Evolutionary conservation across 2,113 vertebrate genomes (phyloP).

Genomic region (Gallinago jamesoni): DNA sequence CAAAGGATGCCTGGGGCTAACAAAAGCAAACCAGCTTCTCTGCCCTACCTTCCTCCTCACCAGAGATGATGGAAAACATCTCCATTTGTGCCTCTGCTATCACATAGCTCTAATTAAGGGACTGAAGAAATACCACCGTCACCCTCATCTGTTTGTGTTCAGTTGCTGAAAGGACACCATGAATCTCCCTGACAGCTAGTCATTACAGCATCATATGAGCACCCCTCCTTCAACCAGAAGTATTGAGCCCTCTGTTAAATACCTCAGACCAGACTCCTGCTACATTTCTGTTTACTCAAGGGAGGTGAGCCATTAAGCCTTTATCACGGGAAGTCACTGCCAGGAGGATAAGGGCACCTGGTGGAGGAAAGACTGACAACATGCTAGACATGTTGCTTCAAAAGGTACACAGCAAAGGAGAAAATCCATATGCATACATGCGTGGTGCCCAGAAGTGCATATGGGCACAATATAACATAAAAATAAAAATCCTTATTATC

Average conservation of each 20-base stretch:
- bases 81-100: slow-evolving; percentile 51
- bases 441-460: neutral
- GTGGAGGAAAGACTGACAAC: neutral
- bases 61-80: slow-evolving; percentile 65
- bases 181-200: slow-evolving; percentile 82
- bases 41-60: slow-evolving; percentile 7
- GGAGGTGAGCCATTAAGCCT: neutral
- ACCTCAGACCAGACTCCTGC: neutral
- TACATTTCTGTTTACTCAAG: neutral
- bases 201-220: slow-evolving; percentile 69
- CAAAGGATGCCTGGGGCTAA: neutral
- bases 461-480: neutral
- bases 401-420: neutral
- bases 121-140: slow-evolving; percentile 74
- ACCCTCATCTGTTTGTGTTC: slow-evolving; percentile 73
- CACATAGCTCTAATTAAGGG: slow-evolving; percentile 78
- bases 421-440: neutral
- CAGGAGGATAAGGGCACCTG: neutral
- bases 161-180: slow-evolving; percentile 75
- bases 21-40: neutral
- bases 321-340: neutral
- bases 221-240: slow-evolving; percentile 58
- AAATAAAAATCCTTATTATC: neutral
- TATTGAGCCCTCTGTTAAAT: slow-evolving; percentile 10
- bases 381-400: neutral